Conservation (phyloP, 2,797 vertebrate genomes). For the Sebastes nivosus region DNA sequence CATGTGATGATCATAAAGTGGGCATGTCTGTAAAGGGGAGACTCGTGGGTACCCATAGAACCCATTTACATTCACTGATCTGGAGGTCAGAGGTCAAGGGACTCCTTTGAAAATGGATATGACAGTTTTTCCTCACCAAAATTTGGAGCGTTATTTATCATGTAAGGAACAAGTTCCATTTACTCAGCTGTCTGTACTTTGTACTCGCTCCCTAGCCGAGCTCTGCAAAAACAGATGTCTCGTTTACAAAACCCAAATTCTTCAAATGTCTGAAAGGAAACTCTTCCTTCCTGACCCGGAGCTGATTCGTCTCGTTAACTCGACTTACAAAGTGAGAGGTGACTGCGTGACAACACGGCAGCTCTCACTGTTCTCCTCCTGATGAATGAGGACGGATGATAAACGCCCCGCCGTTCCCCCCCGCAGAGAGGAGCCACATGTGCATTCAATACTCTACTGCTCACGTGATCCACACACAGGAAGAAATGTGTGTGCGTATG, state of each 20-base stretch:
- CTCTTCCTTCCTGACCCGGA: background rate
- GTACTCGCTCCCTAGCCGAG: background rate
- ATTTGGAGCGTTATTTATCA: too few species aligned
- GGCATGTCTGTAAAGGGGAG: too few species aligned
- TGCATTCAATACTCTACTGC: conserved; percentile 43
- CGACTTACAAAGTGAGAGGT: conserved; percentile 32
- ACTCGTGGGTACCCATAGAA: too few species aligned
- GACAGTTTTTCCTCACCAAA: too few species aligned
- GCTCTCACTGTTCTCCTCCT: conserved; percentile 18
- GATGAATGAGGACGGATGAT: conserved; percentile 59
- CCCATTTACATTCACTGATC: too few species aligned
- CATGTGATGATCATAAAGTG: too few species aligned
- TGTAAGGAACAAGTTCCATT: background rate
- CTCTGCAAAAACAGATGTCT: background rate
- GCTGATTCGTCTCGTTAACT: conserved; percentile 32
- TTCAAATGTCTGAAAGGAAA: conserved; percentile 34
- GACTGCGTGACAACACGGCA: conserved; percentile 34
- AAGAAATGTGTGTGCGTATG: conserved; percentile 19
- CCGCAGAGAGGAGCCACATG: conserved; percentile 46
- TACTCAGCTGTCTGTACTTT: background rate
- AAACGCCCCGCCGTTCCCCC: background rate
- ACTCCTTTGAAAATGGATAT: too few species aligned
- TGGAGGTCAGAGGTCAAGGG: too few species aligned
- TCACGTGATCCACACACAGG: conserved; percentile 56
- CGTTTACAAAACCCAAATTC: conserved; percentile 8